Conservation (phyloP, 2,797 vertebrate species). For the Cossypha dichroa region DNA sequence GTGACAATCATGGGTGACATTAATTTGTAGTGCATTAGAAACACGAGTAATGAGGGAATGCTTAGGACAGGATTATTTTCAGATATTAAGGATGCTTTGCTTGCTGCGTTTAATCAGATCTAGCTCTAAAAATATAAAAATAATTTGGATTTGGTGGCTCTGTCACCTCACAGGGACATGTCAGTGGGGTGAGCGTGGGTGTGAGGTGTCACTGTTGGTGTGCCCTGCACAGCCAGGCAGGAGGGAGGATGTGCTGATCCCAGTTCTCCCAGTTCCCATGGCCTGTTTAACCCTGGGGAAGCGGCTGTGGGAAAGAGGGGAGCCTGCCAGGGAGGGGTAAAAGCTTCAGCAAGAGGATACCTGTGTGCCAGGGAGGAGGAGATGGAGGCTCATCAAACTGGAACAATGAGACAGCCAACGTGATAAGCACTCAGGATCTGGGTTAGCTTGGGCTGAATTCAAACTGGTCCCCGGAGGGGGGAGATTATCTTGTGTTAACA, state of each 20-base stretch:
- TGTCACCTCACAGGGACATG: fast-evolving
- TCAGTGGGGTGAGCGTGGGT: fast-evolving
- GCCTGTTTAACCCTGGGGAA: background rate
- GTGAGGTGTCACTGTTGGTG: fast-evolving
- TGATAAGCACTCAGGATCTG: background rate
- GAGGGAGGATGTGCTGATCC: background rate
- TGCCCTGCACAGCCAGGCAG: background rate
- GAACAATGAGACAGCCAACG: background rate
- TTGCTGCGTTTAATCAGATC: background rate
- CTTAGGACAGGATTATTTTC: background rate
- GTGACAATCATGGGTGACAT: background rate
- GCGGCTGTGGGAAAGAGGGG: background rate
- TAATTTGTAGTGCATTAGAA: background rate
- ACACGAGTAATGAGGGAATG: background rate
- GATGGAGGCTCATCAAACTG: background rate
- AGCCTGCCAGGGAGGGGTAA: background rate
- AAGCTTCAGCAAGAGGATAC: background rate
- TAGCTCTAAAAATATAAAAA: background rate
- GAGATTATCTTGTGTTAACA: background rate
- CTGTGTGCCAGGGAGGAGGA: background rate
- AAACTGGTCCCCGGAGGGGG: background rate
- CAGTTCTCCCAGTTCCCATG: conserved; percentile 14
- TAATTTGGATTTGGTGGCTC: background rate
- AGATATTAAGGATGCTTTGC: background rate
- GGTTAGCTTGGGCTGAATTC: background rate